phyloP scores from a whole-genome alignment of 2,113 vertebrate species.

The Atlantisia rogersi region DNA sequence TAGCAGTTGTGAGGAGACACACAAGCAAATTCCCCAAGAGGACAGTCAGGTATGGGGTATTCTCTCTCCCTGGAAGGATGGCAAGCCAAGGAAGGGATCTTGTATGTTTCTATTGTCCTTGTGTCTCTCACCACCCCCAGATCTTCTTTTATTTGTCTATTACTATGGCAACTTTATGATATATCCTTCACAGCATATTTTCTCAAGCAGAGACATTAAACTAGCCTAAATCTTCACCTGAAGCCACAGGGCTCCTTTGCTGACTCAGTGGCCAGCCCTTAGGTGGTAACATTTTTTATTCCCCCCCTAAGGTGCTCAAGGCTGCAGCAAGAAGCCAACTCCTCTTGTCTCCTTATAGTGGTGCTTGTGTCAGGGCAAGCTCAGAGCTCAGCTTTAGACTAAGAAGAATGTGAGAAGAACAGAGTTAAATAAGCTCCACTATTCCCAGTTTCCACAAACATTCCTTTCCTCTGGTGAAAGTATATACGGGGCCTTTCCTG shows the following conservation, averaged over 20 bases:
- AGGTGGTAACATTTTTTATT: not conserved
- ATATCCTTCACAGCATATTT: not conserved
- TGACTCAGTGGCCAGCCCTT: not conserved
- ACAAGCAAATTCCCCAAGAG: not conserved
- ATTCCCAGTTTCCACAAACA: constrained; percentile 33
- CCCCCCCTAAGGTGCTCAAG: not conserved
- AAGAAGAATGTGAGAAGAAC: not conserved
- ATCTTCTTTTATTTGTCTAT: not conserved
- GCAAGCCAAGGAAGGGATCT: not conserved
- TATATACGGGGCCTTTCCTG: not conserved
- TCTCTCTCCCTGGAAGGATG: not conserved
- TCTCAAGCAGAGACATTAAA: not conserved
- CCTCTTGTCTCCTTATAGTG: fast-evolving
- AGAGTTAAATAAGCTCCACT: not conserved
- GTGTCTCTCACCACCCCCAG: not conserved
- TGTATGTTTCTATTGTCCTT: not conserved
- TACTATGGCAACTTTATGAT: not conserved
- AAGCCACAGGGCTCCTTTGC: not conserved
- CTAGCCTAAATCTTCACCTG: not conserved
- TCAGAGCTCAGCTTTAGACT: not conserved
- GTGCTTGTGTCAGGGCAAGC: not conserved
- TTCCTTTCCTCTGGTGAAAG: constrained; percentile 51
- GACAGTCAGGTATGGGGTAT: not conserved
- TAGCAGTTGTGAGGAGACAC: not conserved
- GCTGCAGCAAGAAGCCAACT: not conserved